These are phyloP conservation scores for Rhinopomastus cyanomelas DNA, from an alignment of 2,113 vertebrate genomes.

Conservation along the genomic window DNA sequence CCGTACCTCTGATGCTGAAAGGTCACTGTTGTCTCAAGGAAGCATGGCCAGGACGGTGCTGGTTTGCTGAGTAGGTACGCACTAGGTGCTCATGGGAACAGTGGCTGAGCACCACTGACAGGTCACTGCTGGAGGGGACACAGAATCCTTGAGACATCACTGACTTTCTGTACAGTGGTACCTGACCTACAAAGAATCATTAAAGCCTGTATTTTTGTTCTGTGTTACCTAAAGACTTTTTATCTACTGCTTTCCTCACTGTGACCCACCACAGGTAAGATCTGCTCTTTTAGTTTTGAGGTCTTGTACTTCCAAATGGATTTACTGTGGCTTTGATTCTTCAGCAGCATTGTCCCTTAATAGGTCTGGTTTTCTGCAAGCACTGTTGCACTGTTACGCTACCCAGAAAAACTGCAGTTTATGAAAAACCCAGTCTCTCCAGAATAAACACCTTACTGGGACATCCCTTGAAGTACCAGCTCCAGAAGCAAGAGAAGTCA, in stretches of 20 bases:
- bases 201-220: neutral
- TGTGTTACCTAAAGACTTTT: neutral
- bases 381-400: neutral
- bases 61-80: neutral
- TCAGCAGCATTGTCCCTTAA: neutral
- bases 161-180: neutral
- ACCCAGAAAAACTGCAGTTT: neutral
- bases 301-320: neutral
- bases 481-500: neutral
- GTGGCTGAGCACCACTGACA: neutral
- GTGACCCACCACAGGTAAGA: neutral
- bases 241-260: neutral
- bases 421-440: neutral
- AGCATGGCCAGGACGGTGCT: neutral
- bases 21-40: fast-evolving
- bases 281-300: neutral
- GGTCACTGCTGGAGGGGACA: neutral
- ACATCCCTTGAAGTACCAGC: neutral
- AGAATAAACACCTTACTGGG: neutral
- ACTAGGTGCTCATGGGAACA: neutral
- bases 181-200: neutral
- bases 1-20: neutral
- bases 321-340: neutral
- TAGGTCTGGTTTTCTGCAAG: neutral
- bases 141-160: neutral